phyloP scores from a whole-genome alignment of 1,140 invertebrate species.

The Frieseomelitta varia region DNA sequence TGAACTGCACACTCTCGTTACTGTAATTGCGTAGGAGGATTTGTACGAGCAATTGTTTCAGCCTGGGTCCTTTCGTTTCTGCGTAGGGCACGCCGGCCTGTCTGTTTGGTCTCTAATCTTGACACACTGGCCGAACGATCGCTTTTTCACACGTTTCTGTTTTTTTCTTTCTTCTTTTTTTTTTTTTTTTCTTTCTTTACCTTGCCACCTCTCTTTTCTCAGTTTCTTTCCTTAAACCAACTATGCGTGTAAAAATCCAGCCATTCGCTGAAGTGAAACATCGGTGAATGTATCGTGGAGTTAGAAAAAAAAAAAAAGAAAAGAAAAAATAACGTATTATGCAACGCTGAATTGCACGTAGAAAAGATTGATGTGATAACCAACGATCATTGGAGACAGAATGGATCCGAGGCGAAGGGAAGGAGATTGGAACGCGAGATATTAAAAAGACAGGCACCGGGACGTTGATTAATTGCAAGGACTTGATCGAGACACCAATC shows the following conservation, averaged over 20 bases:
- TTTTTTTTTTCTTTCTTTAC: not conserved
- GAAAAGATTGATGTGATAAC: too few species aligned
- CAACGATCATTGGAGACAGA: slow-evolving; percentile 1
- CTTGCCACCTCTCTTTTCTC: not conserved
- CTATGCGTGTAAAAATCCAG: not conserved
- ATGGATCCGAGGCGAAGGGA: not conserved
- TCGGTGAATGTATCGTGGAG: slow-evolving; percentile 3
- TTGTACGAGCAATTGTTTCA: not conserved
- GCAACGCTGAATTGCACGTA: not conserved
- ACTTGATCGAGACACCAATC: too few species aligned
- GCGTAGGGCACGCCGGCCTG: not conserved
- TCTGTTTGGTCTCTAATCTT: not conserved
- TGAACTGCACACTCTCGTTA: not conserved
- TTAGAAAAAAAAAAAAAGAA: not conserved
- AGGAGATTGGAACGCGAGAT: not conserved
- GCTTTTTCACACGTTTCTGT: not conserved
- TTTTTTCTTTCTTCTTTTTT: not conserved
- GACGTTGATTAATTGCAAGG: not conserved
- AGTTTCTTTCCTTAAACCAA: too few species aligned
- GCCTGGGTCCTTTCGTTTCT: not conserved
- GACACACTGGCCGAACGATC: not conserved
- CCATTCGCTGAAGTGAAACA: not conserved
- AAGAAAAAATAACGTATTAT: not conserved
- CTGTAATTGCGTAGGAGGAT: not conserved
- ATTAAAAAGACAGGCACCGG: not conserved